Evolutionary conservation across 2,113 vertebrate species (phyloP), one percentile per base, ranked within the genome.

Genomic region (Daphoenositta chrysoptera): DNA sequence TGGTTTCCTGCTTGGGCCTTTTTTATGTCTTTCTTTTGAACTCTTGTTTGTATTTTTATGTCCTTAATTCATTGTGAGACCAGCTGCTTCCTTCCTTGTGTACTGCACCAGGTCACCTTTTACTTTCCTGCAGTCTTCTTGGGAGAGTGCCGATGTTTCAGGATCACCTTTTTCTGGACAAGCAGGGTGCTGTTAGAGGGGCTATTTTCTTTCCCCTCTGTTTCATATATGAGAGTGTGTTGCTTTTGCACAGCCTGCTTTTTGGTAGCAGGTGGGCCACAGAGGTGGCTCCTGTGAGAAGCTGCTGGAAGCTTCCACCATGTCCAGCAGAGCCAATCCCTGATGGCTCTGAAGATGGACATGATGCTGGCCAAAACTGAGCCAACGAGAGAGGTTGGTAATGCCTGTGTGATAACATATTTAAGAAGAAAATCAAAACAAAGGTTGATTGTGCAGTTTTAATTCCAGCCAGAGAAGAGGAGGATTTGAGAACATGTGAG

Each of bases 311-410:
- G 11, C 11, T 50, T 31, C 31, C 51, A 42, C 21, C 2, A 1
- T 21, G 21, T 50, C 35, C 4, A 7, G 11, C 3, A 35, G 26
- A 48, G 30, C 9, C n/a, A 65, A 11, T 10, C 2, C 1, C 42
- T 16, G 10, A 16, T 14, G 16, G 35, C 44, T 42, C 51, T 76
- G 70, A 35, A 21, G 35, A 50, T 7, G 11, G 20, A 66, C 35
- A 30, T 7, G 24, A 15, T 1, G 0, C 33, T 72, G 68, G 21
- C 21, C 27, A 53, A 26, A 2, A 2, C 39, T 63, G 47, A 33
- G 16, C 15, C 24, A 48, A 11, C 35, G 2, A 26, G 16, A 76
- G 13, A 66, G 3, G 0, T 0, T 42, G 30, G 20, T 14, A 57
- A 30, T 1, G 2, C 30, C 10, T 30, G 30, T 30, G 8, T n/a